Evolutionary conservation across 2,888 invertebrate species (phyloP).

Genomic region (Coelopa pilipes): DNA sequence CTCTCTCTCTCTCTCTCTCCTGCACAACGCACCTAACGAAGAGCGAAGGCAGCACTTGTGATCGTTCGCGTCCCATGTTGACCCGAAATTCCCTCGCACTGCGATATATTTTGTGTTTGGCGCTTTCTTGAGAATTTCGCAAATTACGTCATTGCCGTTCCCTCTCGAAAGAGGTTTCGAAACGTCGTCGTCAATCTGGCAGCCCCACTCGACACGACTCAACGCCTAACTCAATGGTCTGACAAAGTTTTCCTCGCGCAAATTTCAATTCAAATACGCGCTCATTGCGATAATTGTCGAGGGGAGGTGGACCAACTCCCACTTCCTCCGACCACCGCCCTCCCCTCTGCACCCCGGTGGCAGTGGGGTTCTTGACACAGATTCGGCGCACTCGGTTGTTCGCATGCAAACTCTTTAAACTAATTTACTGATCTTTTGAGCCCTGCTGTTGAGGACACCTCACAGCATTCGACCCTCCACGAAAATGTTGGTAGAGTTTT

Average conservation of each 20-base stretch:
- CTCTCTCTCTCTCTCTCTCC: not conserved
- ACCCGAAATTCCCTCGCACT: not conserved
- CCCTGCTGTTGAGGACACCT: not conserved
- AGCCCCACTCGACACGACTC: constrained; percentile 7
- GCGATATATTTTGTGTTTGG: not conserved
- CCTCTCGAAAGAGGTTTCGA: constrained; percentile 16
- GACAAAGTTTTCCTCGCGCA: constrained; percentile 11
- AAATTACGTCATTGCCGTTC: constrained; percentile 3
- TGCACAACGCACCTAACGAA: no score
- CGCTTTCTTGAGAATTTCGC: not conserved
- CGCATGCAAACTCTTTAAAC: constrained; percentile 18
- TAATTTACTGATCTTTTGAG: constrained; percentile 21
- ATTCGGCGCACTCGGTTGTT: not conserved
- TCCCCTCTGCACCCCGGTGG: not conserved
- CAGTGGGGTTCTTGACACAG: constrained; percentile 1
- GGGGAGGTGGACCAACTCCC: not conserved
- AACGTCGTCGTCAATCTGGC: constrained; percentile 9
- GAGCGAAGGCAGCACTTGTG: not conserved
- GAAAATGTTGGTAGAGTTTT: not conserved
- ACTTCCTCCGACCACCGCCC: not conserved
- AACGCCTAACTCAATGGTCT: not conserved
- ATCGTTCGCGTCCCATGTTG: not conserved
- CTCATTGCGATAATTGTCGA: not conserved
- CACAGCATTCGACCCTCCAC: not conserved
- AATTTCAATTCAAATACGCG: constrained; percentile 17